phyloP scores from a whole-genome alignment of 2,113 vertebrate genomes.

The Syngnathoides biaculeatus region DNA sequence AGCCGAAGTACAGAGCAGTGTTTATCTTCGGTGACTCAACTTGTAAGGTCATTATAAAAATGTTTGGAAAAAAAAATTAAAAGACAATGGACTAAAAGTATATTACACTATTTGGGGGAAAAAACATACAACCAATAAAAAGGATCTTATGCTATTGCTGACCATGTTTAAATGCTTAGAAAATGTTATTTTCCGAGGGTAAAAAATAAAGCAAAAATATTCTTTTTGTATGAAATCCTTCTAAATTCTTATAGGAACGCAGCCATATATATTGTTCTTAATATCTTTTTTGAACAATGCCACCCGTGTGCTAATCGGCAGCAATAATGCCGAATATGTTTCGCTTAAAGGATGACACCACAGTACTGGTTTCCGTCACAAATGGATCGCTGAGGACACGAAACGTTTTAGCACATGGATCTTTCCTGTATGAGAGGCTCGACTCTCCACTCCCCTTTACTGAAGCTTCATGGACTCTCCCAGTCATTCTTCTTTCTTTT shows the following conservation, averaged over 20 bases:
- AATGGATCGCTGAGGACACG: background rate
- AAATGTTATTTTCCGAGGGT: no score
- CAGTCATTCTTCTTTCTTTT: slow-evolving; percentile 23
- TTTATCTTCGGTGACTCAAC: no score
- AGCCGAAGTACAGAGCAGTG: no score
- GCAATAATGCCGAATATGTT: background rate
- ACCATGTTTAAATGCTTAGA: no score
- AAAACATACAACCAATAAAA: no score
- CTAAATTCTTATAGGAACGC: background rate
- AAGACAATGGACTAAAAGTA: no score
- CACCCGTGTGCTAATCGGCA: background rate
- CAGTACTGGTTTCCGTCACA: background rate
- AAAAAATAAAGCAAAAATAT: background rate
- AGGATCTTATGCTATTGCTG: no score
- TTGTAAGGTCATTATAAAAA: no score
- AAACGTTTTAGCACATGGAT: background rate
- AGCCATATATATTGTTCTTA: background rate
- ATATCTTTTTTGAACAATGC: background rate
- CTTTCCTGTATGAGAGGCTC: background rate
- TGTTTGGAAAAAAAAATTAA: no score
- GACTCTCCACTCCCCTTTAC: slow-evolving; percentile 12
- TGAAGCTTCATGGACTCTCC: slow-evolving; percentile 34
- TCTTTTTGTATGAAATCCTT: background rate
- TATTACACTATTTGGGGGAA: no score
- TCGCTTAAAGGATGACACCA: background rate